Evolutionary conservation across 2,113 vertebrate species (phyloP).

Genomic region (Saguinus imperator): DNA sequence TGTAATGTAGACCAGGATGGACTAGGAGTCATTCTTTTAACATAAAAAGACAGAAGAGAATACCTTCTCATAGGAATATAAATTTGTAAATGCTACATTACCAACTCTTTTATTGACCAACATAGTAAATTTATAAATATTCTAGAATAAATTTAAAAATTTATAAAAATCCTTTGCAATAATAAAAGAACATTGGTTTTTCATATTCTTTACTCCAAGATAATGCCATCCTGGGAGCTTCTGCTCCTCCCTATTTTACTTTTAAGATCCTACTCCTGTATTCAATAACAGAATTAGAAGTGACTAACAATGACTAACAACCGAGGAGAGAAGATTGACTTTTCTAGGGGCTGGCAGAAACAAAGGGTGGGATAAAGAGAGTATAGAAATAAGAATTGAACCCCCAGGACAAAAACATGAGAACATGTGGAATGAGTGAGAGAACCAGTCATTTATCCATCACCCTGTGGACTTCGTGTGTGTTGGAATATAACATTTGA

Average conservation of each 20-base stretch:
- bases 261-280: background rate
- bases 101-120: background rate
- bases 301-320: background rate
- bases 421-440: background rate
- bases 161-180: background rate
- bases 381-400: background rate
- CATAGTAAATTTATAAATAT: background rate
- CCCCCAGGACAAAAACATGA: background rate
- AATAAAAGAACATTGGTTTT: background rate
- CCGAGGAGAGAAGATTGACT: background rate
- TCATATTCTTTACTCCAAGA: background rate
- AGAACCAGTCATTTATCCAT: background rate
- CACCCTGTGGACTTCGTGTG: background rate
- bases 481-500: background rate
- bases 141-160: background rate
- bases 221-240: background rate
- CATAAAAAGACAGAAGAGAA: background rate
- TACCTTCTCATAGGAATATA: background rate
- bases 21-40: background rate
- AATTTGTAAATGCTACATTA: background rate
- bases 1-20: background rate
- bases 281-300: background rate
- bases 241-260: background rate
- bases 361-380: background rate
- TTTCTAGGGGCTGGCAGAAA: background rate